A percentile compares a stretch with the other conserved stretches of the same genome.
phyloP scores from a whole-genome alignment of 2,888 invertebrate genomes.

The Volucella inanis region DNA sequence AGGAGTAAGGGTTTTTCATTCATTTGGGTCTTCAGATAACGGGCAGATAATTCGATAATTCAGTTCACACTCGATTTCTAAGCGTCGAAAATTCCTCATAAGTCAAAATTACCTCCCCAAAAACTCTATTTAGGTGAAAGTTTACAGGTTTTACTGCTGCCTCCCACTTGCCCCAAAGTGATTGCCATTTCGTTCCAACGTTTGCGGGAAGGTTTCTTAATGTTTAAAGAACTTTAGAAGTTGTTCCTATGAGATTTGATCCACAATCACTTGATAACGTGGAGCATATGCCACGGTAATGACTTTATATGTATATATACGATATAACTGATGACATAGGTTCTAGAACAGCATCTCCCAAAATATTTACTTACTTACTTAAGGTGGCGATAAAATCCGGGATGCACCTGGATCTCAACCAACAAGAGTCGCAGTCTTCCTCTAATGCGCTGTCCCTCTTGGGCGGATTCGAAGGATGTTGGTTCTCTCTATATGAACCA shows the following conservation, averaged over 20 bases:
- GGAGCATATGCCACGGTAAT: slow-evolving; percentile 68
- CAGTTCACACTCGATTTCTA: slow-evolving; percentile 74
- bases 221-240: slow-evolving; percentile 25
- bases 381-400: too few relatives aligned
- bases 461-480: too few relatives aligned
- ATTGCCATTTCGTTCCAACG: slow-evolving; percentile 76
- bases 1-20: slow-evolving; percentile 74
- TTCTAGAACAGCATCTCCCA: too few relatives aligned
- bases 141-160: slow-evolving; percentile 39
- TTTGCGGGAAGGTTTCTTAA: slow-evolving; percentile 35
- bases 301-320: too few relatives aligned
- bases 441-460: too few relatives aligned
- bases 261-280: slow-evolving; percentile 77
- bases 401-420: too few relatives aligned
- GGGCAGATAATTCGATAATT: slow-evolving; percentile 67
- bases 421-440: too few relatives aligned
- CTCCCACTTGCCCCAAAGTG: slow-evolving; percentile 43
- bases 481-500: too few relatives aligned
- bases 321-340: too few relatives aligned
- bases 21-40: slow-evolving; percentile 57
- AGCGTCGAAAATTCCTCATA: slow-evolving; percentile 49
- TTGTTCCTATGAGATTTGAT: slow-evolving; percentile 76
- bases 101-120: slow-evolving; percentile 31
- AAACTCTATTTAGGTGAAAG: slow-evolving; percentile 40
- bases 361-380: too few relatives aligned